phyloP scores from a whole-genome alignment of 2,113 vertebrate genomes.

The Pelodiscus sinensis region DNA sequence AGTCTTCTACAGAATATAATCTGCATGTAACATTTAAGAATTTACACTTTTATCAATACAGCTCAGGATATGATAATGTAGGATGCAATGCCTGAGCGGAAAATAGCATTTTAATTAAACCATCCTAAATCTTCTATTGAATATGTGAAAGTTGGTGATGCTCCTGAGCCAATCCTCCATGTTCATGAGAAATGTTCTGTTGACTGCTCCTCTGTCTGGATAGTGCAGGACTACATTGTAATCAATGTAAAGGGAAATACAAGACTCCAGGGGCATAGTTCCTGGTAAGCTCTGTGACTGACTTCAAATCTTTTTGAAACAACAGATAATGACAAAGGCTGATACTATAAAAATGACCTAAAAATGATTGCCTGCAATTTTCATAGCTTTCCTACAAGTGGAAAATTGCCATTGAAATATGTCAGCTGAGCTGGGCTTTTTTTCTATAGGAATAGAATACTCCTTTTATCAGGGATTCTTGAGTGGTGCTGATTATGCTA shows the following conservation, averaged over 20 bases:
- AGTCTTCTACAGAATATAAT: not conserved
- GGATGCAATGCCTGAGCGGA: not conserved
- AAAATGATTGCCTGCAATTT: not conserved
- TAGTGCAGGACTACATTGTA: not conserved
- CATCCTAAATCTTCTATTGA: not conserved
- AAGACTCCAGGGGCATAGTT: not conserved
- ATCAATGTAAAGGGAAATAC: not conserved
- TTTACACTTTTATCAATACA: not conserved
- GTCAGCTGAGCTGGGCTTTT: not conserved
- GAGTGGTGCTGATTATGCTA: not conserved
- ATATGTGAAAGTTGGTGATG: rapidly evolving
- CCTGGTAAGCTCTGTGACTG: not conserved
- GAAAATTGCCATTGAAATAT: not conserved
- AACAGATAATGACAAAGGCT: not conserved
- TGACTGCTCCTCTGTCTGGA: not conserved
- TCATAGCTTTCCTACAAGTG: constrained; percentile 12
- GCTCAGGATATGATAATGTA: not conserved
- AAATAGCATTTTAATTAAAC: not conserved
- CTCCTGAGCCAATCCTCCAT: not conserved
- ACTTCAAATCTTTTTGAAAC: constrained; percentile 7
- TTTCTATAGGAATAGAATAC: not conserved
- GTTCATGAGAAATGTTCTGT: not conserved
- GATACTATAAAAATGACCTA: not conserved
- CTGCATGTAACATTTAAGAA: not conserved
- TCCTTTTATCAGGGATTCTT: not conserved